Base-by-base conservation (phyloP, 2,888 invertebrate species). In the Phaedon cochleariae region DNA sequence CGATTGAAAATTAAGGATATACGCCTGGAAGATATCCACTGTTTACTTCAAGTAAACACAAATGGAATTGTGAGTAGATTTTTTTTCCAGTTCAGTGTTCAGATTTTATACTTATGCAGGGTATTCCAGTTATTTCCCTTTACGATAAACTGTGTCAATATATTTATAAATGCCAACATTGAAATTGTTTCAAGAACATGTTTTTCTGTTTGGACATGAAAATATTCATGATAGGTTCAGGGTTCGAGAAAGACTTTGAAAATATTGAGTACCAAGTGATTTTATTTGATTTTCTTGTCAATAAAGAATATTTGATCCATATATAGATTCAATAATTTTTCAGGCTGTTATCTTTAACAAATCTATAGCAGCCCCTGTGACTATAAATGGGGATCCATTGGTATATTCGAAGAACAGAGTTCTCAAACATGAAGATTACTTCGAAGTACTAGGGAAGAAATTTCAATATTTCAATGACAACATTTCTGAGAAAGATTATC, bases 271-370 rank as follows among this genome's bases (percentile, higher is more conserved):
- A n/a, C n/a, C n/a, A n/a, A n/a, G n/a, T n/a, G n/a, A n/a, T n/a
- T n/a, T n/a, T n/a, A n/a, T n/a, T n/a, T n/a, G n/a, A n/a, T n/a
- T n/a, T n/a, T n/a, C n/a, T n/a, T n/a, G n/a, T n/a, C n/a, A n/a
- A n/a, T n/a, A n/a, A n/a, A n/a, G n/a, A n/a, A n/a, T n/a, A 22
- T 12, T 12, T 41, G 0, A 29, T 6, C 18, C 9, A 59, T 46
- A 15, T n/a, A n/a, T 54, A 52, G 12, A n/a, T 41, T 21, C 3
- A 9, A 20, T 22, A 29, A n/a, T n/a, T 17, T 73, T 74, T 18
- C 76, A 87, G 87, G 84, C 86, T 15, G 82, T 85, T 67, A 80
- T 87, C 0, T 82, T 84, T 45, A 85, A 84, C 65, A 83, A 85
- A 65, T 83, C 84, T 17, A 7, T n/a, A 69, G 74, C 0, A 6